These are phyloP conservation scores for Melanostoma scalare DNA, from an alignment of 2,888 invertebrate species.

Conservation along the genomic window DNA sequence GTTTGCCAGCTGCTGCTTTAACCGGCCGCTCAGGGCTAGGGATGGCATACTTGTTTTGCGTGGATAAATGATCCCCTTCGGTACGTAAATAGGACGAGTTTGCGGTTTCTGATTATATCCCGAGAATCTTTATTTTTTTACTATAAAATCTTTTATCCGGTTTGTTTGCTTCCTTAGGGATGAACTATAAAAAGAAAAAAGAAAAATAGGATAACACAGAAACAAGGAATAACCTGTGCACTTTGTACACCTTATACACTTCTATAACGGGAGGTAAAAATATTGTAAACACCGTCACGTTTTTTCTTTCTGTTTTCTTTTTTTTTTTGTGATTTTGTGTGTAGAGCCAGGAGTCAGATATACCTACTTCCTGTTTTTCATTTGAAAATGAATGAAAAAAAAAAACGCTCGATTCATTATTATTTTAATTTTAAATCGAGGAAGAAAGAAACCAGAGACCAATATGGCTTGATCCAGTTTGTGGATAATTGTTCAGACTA, in stretches of 20 bases:
- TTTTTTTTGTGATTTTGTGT: constrained; percentile 21
- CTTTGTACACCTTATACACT: constrained; percentile 48
- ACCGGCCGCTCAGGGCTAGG: constrained; percentile 31
- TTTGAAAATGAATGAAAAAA: neutral
- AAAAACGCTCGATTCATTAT: constrained; percentile 23
- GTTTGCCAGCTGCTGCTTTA: constrained; percentile 44
- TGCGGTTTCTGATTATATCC: constrained; percentile 66
- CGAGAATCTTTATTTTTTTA: constrained; percentile 41
- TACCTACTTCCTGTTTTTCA: constrained; percentile 52
- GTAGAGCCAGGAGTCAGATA: constrained; percentile 30
- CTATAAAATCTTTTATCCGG: constrained; percentile 43
- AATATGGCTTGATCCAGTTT: constrained; percentile 65
- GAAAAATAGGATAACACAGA: constrained; percentile 11
- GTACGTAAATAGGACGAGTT: constrained; percentile 69
- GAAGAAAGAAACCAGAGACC: constrained; percentile 52
- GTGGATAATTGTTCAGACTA: constrained; percentile 61
- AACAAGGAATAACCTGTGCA: constrained; percentile 64
- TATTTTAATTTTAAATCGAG: constrained; percentile 50
- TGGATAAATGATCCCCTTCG: constrained; percentile 57
- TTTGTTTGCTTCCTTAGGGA: constrained; percentile 55
- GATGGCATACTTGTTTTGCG: constrained; percentile 53
- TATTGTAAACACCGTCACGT: constrained; percentile 46
- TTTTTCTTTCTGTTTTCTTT: constrained; percentile 1
- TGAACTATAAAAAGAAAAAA: constrained; percentile 20
- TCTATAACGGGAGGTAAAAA: constrained; percentile 25